These are phyloP conservation scores for Datnioides undecimradiatus DNA, from an alignment of 2,113 vertebrate species.

Conservation along the genomic window DNA sequence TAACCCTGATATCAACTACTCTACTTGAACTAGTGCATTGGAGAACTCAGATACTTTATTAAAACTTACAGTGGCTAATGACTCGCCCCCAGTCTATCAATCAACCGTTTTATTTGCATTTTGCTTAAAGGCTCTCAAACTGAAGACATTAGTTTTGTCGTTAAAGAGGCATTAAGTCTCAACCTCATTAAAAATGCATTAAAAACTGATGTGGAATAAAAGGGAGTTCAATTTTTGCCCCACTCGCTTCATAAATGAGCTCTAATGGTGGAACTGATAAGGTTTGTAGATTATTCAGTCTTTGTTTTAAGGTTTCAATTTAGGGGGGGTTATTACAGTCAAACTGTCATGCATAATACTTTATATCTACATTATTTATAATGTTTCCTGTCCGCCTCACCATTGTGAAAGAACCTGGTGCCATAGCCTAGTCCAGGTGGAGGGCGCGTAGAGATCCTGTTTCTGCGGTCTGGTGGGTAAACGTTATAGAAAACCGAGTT, in stretches of 20 bases:
- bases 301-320: background rate
- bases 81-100: background rate
- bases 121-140: slow-evolving; percentile 12
- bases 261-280: no score
- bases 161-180: slow-evolving; percentile 3
- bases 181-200: slow-evolving; percentile 28
- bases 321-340: background rate
- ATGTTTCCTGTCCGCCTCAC: slow-evolving; percentile 64
- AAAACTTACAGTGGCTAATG: background rate
- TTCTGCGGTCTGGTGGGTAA: slow-evolving; percentile 70
- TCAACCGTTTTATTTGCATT: background rate
- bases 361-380: background rate
- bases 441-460: slow-evolving; percentile 46
- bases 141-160: slow-evolving; percentile 14
- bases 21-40: background rate
- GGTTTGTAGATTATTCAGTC: background rate
- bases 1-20: background rate
- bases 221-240: background rate
- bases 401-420: slow-evolving; percentile 83
- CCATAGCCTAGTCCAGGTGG: slow-evolving; percentile 72
- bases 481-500: slow-evolving; percentile 82
- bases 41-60: background rate
- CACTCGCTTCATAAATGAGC: background rate
- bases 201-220: background rate
- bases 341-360: background rate